Percentiles rank a stretch among this genome's conserved stretches.
Evolutionary conservation across 2,113 vertebrate genomes (phyloP).

Genomic region (Pterocles gutturalis): DNA sequence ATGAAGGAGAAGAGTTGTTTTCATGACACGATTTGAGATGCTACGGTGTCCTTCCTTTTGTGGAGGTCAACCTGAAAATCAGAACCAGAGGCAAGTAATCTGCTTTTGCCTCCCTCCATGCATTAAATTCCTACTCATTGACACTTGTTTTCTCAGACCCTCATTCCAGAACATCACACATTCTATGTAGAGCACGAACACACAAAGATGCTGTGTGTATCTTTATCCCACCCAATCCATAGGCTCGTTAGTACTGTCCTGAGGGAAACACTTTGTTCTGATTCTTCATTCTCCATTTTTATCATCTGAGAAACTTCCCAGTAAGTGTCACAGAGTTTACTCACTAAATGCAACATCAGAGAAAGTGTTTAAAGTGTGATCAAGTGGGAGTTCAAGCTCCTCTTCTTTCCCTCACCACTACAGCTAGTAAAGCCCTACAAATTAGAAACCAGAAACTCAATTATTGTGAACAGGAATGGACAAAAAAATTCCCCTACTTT

Average conservation of each 20-base stretch:
- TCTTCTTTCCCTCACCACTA: not conserved
- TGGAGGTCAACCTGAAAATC: not conserved
- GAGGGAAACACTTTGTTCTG: slow-evolving; percentile 22
- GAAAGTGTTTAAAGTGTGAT: not conserved
- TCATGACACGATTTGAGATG: not conserved
- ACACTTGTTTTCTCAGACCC: not conserved
- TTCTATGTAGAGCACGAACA: not conserved
- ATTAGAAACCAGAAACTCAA: not conserved
- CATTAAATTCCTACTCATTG: not conserved
- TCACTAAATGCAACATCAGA: not conserved
- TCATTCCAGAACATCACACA: not conserved
- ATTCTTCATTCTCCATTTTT: not conserved
- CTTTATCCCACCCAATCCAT: not conserved
- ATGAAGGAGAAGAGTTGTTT: not conserved
- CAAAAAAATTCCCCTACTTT: not conserved
- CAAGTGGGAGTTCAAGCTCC: not conserved
- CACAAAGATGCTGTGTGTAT: not conserved
- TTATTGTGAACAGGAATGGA: not conserved
- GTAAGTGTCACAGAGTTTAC: slow-evolving; percentile 21
- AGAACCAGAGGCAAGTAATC: not conserved
- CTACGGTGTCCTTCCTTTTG: not conserved
- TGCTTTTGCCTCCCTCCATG: not conserved
- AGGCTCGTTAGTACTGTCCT: not conserved
- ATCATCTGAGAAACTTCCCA: not conserved
- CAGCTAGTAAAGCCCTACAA: not conserved